phyloP scores from a whole-genome alignment of 2,797 vertebrate genomes.

The Schizopygopsis pylzovi region DNA sequence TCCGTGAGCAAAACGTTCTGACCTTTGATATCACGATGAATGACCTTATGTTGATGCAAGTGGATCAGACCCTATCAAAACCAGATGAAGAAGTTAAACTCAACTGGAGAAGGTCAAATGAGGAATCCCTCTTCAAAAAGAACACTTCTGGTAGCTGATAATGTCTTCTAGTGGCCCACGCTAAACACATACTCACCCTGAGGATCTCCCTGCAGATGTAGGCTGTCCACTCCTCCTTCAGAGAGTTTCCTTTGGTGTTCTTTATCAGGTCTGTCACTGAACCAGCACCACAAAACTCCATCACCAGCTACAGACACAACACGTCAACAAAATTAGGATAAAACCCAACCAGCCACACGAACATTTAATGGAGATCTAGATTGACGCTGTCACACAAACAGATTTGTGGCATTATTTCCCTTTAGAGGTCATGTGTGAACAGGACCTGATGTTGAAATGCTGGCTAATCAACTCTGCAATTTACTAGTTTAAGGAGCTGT shows the following conservation, averaged over 20 bases:
- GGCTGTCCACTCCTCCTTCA: constrained; percentile 98
- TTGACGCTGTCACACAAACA: no score
- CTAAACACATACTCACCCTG: constrained; percentile 77
- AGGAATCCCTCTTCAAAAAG: not conserved
- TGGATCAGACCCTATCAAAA: constrained; percentile 91
- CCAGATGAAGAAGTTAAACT: constrained; percentile 14
- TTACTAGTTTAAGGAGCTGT: no score
- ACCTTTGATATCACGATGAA: constrained; percentile 97
- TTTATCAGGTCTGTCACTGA: constrained; percentile 97
- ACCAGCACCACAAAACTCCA: constrained; percentile 97
- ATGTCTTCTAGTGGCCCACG: not conserved
- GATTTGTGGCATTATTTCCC: not conserved
- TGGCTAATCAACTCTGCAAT: not conserved
- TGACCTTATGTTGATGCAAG: constrained; percentile 98
- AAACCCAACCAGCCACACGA: not conserved
- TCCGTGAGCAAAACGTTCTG: constrained; percentile 96
- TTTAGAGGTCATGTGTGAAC: not conserved
- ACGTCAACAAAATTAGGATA: not conserved
- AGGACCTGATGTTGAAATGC: not conserved
- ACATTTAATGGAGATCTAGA: not conserved
- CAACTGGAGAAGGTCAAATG: not conserved
- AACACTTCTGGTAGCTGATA: not conserved
- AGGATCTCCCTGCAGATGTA: constrained; percentile 98
- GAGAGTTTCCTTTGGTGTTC: constrained; percentile 96
- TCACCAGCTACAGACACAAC: constrained; percentile 85